phyloP scores from a whole-genome alignment of 2,797 vertebrate genomes.

The Potorous gilbertii region DNA sequence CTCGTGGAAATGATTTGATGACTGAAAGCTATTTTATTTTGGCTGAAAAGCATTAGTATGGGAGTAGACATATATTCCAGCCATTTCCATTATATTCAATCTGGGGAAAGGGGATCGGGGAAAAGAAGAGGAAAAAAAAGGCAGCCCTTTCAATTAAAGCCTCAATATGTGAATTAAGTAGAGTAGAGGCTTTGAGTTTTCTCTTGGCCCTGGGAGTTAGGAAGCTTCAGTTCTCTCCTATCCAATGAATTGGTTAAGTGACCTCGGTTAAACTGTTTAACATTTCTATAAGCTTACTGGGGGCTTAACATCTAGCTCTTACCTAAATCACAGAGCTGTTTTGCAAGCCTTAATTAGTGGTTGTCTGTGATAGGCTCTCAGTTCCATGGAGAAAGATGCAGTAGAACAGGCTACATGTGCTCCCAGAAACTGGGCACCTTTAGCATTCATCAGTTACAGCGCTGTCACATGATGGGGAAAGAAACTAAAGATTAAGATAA shows the following conservation, averaged over 20 bases:
- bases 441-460: background rate
- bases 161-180: background rate
- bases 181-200: background rate
- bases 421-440: slow-evolving; percentile 22
- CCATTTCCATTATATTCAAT: slow-evolving; percentile 18
- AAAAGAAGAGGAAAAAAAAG: background rate
- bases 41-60: slow-evolving; percentile 29
- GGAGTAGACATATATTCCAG: slow-evolving; percentile 26
- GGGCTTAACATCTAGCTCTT: slow-evolving; percentile 4
- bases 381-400: background rate
- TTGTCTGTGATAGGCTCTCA: background rate
- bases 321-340: background rate
- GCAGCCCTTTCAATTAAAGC: background rate
- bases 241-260: background rate
- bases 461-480: background rate
- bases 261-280: background rate
- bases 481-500: background rate
- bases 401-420: background rate
- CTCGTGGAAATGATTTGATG: slow-evolving; percentile 25
- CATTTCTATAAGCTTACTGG: background rate
- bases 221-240: background rate
- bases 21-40: slow-evolving; percentile 47
- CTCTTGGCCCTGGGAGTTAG: background rate
- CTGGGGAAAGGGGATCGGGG: background rate
- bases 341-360: background rate